Evolutionary conservation across 2,888 invertebrate genomes (phyloP), one percentile per base, ranked within the genome.

Genomic region (Leptinotarsa haldemani): DNA sequence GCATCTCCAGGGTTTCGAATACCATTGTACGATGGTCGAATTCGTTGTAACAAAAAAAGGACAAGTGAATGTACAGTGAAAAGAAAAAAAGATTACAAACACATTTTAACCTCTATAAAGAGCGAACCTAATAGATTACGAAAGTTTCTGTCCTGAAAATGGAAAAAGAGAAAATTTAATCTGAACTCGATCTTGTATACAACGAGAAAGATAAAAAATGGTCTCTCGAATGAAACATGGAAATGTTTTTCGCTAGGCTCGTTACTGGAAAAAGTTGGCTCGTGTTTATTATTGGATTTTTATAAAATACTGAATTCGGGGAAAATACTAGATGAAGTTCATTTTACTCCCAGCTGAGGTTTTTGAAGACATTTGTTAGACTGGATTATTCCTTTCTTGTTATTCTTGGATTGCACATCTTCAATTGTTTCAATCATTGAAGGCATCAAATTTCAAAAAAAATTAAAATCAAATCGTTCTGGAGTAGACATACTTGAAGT

Each of bases 1-100:
- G 75, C 75, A 63, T 75, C 70, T 70, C 70, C 56, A 52, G 75
- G 75, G 67, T 53, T 69, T 65, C 70, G 64, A 69, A 71, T 63
- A 64, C 71, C 67, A 71, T 71, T 74, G 71, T 71, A n/a, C 61
- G 25, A 61, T 61, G 61, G 61, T 40, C 61, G 40, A 61, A 40
- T 40, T 40, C 61, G 61, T n/a, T 40, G 30, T 30, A 61, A 61
- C 47, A 61, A 69, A 71, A 30, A 74, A 74, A 71, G 50, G 52
- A n/a, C 71, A 20, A 74, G 53, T 63, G 47, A 68, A 67, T 61
- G 40, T 61, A 61, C 61, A 61, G 30, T 61, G 61, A 40, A 61
- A 61, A 61, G 52, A 67, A 65, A 70, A 40, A 68, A 72, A 58
- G 70, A 70, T 74, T 74, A 67, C 65, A 74, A 70, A 74, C 70